Conservation (phyloP, 2,113 vertebrate genomes). For the Chionis minor region DNA sequence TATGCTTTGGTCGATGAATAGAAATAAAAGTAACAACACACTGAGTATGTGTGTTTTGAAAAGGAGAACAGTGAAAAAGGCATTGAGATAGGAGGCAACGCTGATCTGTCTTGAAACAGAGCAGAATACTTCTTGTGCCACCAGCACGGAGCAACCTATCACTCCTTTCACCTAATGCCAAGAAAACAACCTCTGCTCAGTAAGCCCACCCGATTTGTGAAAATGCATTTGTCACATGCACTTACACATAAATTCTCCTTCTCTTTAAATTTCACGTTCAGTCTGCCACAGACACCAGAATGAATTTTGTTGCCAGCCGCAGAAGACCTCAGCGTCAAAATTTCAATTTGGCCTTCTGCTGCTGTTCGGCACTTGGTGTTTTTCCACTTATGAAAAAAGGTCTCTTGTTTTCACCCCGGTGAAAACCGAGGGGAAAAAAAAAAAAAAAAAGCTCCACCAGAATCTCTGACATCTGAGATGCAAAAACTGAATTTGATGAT, state of each 20-base stretch:
- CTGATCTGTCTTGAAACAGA: neutral
- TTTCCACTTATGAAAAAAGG: neutral
- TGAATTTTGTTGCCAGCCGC: slow-evolving; percentile 14
- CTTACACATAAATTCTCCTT: neutral
- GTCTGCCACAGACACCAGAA: neutral
- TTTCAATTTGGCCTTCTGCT: neutral
- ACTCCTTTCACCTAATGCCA: neutral
- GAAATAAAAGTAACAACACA: neutral
- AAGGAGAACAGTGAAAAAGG: neutral
- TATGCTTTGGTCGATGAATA: neutral
- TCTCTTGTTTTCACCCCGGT: neutral
- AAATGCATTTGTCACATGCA: neutral
- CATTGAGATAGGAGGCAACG: neutral
- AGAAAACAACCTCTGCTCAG: neutral
- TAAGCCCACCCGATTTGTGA: neutral
- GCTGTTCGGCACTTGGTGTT: neutral
- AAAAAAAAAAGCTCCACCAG: neutral
- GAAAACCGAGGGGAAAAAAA: neutral
- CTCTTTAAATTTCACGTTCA: neutral
- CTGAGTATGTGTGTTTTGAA: rapidly evolving
- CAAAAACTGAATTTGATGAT: neutral
- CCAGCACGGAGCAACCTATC: neutral
- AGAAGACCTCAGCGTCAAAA: neutral
- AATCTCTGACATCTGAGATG: neutral
- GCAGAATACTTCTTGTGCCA: neutral